These are phyloP conservation scores for Serrognathus titanus DNA, from an alignment of 2,888 invertebrate genomes.

Conservation along the genomic window DNA sequence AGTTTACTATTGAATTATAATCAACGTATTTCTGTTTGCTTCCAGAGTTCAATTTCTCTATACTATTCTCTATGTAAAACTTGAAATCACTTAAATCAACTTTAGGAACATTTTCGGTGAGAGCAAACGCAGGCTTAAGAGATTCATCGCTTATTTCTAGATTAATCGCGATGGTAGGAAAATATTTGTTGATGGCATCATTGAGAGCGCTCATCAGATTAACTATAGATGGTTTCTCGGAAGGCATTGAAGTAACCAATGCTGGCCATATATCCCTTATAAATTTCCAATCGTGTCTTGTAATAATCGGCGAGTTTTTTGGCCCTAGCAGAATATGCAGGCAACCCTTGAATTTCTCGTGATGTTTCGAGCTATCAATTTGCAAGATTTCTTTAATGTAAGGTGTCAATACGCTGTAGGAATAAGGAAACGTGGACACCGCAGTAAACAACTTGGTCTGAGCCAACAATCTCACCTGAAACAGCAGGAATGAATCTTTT, in stretches of 20 bases:
- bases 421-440: constrained; percentile 65
- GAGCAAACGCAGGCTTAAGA: constrained; percentile 50
- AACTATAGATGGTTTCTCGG: constrained; percentile 81
- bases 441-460: constrained; percentile 64
- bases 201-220: constrained; percentile 57
- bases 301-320: constrained; percentile 60
- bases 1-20: constrained; percentile 53
- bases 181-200: constrained; percentile 57
- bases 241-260: constrained; percentile 71
- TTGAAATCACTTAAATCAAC: constrained; percentile 46
- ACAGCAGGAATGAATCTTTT: constrained; percentile 2
- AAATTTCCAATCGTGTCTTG: constrained; percentile 74
- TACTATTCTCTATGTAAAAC: constrained; percentile 40
- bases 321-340: constrained; percentile 73
- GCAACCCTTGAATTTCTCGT: constrained; percentile 75
- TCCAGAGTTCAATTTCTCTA: constrained; percentile 37
- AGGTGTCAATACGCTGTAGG: constrained; percentile 65
- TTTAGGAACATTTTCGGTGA: constrained; percentile 48
- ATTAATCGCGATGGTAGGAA: constrained; percentile 62
- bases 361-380: constrained; percentile 58
- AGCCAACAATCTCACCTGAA: constrained; percentile 61
- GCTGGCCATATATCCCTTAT: constrained; percentile 74
- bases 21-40: constrained; percentile 51
- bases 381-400: constrained; percentile 59
- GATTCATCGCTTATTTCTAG: constrained; percentile 55